Evolutionary conservation across 2,888 invertebrate species (phyloP), one percentile per base, ranked within the genome.

Genomic region (Melipona beecheii): DNA sequence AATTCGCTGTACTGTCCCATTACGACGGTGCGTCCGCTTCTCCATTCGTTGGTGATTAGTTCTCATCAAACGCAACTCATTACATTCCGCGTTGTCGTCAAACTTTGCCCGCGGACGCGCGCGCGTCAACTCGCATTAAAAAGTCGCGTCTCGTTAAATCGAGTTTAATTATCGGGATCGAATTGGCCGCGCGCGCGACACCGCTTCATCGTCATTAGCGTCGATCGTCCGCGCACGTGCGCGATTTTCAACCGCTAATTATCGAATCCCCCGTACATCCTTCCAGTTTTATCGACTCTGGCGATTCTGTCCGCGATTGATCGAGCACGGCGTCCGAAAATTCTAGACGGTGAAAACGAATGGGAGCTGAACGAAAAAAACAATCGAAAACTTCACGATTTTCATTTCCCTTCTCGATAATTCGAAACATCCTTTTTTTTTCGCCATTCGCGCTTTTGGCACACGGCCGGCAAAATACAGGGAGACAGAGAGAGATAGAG

Each of bases 231-330:
- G 68, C 24, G 24, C 60, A 56, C 49, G 15, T 49, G 54, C 31
- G 62, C 52, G 31, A 74, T 74, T 81, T 81, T 75, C 77, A 62
- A 75, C 75, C 80, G 66, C 84, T 77, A 84, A 85, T 77, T 85
- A 79, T 81, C 77, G 66, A 66, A 83, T 78, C 49, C 75, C n/a
- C 75, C 21, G 31, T 43, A 50, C 56, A n/a, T 11, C 58, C 15
- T 9, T 11, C 15, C 19, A 24, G 19, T 64, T 74, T 84, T 72
- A 80, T 77, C 49, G 64, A 80, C 27, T 66, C 43, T 19, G 24
- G 21, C 6, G 60, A 36, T n/a, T 17, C 56, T 43, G 31, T 56
- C 66, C 49, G 65, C 6, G 43, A 43, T 21, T 36, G 17, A n/a
- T n/a, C 62, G 27, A 15, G 66, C 19, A 19, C n/a, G 19, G 31